Evolutionary conservation across 2,113 vertebrate genomes (phyloP).

Genomic region (Rhinolophus ferrumequinum): DNA sequence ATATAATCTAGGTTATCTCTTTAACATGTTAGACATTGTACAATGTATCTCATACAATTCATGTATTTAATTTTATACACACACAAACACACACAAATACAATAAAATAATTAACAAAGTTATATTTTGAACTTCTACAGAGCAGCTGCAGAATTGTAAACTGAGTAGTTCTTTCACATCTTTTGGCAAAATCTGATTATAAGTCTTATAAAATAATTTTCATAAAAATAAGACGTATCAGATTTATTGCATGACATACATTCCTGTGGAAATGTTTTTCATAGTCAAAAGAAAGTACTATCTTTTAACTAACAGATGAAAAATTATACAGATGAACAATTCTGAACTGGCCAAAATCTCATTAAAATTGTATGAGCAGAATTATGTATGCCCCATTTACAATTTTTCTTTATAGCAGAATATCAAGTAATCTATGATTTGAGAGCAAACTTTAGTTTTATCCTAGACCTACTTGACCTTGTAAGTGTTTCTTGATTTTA

Average conservation of each 20-base stretch:
- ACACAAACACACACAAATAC: neutral
- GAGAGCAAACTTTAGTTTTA: slow-evolving; percentile 67
- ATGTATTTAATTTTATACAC: neutral
- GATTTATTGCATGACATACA: slow-evolving; percentile 5
- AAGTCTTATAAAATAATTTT: neutral
- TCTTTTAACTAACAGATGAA: slow-evolving; percentile 35
- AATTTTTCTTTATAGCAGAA: slow-evolving; percentile 61
- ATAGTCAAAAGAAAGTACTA: slow-evolving; percentile 53
- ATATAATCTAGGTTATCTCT: neutral
- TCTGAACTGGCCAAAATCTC: slow-evolving; percentile 69
- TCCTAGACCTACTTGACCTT: slow-evolving; percentile 73
- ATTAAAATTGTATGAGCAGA: slow-evolving; percentile 63
- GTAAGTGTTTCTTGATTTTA: slow-evolving; percentile 79
- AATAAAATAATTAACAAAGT: neutral
- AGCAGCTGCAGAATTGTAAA: neutral
- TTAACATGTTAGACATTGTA: neutral
- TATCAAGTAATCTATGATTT: slow-evolving; percentile 71
- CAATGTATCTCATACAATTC: neutral
- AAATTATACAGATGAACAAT: slow-evolving; percentile 60
- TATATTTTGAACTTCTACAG: neutral
- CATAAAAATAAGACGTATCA: neutral
- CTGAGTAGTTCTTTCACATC: slow-evolving; percentile 12
- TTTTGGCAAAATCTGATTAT: neutral
- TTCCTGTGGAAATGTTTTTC: neutral
- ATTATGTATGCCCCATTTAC: slow-evolving; percentile 64